phyloP scores from a whole-genome alignment of 1,140 invertebrate species.

The Acromyrmex charruanus region DNA sequence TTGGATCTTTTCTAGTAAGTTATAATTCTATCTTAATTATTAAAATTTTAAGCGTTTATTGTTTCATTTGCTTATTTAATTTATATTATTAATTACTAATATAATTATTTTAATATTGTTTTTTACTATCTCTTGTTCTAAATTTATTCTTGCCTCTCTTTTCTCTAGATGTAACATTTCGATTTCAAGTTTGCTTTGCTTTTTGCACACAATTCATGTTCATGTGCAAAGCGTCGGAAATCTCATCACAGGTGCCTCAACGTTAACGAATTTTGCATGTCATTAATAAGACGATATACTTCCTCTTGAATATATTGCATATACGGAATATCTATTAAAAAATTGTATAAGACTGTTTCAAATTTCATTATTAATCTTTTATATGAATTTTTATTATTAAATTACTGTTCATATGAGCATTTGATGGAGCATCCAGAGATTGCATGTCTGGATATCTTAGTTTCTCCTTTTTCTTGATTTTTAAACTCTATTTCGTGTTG shows the following conservation, averaged over 20 bases:
- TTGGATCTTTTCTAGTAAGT: not conserved
- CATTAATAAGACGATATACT: conserved; percentile 21
- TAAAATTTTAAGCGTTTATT: not conserved
- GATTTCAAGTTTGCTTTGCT: not conserved
- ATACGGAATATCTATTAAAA: conserved; percentile 35
- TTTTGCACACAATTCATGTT: conserved; percentile 34
- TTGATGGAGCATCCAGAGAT: not conserved
- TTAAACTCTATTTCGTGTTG: too few species aligned
- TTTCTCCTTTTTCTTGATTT: too few species aligned
- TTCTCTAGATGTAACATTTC: not conserved
- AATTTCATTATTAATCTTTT: not conserved
- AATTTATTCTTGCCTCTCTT: not conserved
- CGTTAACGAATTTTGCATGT: conserved; percentile 42
- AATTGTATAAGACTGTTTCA: not conserved
- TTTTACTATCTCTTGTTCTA: not conserved
- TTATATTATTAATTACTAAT: not conserved
- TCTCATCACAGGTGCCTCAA: not conserved
- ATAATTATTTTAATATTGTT: not conserved
- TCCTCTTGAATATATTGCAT: conserved; percentile 30
- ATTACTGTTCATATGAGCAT: conserved; percentile 6
- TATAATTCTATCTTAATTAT: not conserved
- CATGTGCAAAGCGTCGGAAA: not conserved
- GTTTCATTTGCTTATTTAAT: not conserved
- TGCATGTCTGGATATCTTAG: not conserved
- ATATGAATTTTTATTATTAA: not conserved